These are phyloP conservation scores for Phortica variegata DNA, from an alignment of 1,140 invertebrate genomes.

Conservation along the genomic window DNA sequence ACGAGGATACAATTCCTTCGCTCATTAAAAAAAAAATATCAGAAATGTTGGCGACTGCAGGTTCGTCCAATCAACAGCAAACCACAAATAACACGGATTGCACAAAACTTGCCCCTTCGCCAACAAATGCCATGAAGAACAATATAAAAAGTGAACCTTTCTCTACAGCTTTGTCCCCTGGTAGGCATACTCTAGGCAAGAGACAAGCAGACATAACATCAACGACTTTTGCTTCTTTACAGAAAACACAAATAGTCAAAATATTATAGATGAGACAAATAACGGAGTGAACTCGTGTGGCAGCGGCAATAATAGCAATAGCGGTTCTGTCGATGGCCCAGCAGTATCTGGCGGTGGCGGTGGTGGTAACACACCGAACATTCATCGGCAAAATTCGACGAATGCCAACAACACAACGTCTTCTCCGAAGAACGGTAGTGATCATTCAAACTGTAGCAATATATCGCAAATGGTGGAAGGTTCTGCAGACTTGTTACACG, in stretches of 20 bases:
- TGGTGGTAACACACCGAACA: neutral
- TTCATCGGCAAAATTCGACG: slow-evolving; percentile 6
- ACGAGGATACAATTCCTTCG: too few relatives aligned
- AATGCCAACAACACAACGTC: slow-evolving; percentile 4
- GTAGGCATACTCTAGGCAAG: slow-evolving; percentile 12
- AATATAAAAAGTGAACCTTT: slow-evolving; percentile 26
- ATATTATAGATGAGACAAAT: slow-evolving; percentile 24
- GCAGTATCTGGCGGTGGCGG: too few relatives aligned
- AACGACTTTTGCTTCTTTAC: neutral
- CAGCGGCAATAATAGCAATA: slow-evolving; percentile 21
- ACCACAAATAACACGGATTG: too few relatives aligned
- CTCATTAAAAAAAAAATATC: too few relatives aligned
- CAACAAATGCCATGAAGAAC: slow-evolving; percentile 1
- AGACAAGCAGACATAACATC: neutral
- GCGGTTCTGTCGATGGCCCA: slow-evolving; percentile 8
- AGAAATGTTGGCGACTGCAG: too few relatives aligned
- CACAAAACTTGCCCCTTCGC: too few relatives aligned
- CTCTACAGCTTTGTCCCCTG: slow-evolving; percentile 23
- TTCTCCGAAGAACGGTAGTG: slow-evolving; percentile 19
- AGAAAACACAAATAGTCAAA: slow-evolving; percentile 12
- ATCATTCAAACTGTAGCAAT: slow-evolving; percentile 23
- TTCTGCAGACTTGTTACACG: slow-evolving; percentile 18
- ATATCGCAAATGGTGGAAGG: slow-evolving; percentile 14
- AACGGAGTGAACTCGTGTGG: slow-evolving; percentile 20
- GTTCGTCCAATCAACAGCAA: too few relatives aligned